A percentile compares a stretch with the other conserved stretches of the same genome.
phyloP scores from a whole-genome alignment of 2,113 vertebrate genomes.

The Jaculus jaculus region DNA sequence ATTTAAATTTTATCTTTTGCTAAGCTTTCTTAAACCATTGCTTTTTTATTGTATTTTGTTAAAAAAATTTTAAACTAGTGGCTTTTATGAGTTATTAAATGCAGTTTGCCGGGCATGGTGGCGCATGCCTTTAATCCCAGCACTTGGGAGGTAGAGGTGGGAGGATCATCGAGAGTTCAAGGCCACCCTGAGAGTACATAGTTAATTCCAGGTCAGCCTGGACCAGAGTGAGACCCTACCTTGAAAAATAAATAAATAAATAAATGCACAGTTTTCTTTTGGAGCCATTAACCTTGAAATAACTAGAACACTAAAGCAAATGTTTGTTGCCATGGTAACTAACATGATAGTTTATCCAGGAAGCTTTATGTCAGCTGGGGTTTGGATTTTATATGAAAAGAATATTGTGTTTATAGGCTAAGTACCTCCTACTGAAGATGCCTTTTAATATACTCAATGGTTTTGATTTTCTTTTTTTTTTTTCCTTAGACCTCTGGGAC shows the following conservation, averaged over 20 bases:
- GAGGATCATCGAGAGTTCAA: no score
- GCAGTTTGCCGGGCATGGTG: no score
- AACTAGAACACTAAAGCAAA: conserved; percentile 46
- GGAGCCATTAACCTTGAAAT: conserved; percentile 55
- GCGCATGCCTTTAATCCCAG: no score
- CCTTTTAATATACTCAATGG: conserved; percentile 48
- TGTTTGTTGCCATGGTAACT: conserved; percentile 50
- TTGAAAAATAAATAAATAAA: no score
- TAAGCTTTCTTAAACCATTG: conserved; percentile 56
- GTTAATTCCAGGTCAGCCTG: no score
- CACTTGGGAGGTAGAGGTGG: no score
- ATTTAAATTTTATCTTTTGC: conserved; percentile 42
- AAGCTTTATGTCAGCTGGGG: conserved; percentile 24
- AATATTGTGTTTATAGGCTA: conserved; percentile 34
- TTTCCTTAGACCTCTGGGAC: conserved; percentile 92
- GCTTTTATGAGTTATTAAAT: conserved; percentile 47
- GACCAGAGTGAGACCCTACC: no score
- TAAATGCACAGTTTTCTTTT: conserved; percentile 40
- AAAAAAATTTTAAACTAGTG: conserved; percentile 47
- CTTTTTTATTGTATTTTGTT: conserved; percentile 65
- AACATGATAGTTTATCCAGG: conserved; percentile 24
- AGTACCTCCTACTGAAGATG: conserved; percentile 43
- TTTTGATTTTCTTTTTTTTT: conserved; percentile 70
- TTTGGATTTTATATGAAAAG: conserved; percentile 59
- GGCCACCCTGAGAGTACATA: no score